Percentiles rank a stretch among this genome's conserved stretches.
Evolutionary conservation across 2,888 invertebrate genomes (phyloP).

Genomic region (Biston betularia): DNA sequence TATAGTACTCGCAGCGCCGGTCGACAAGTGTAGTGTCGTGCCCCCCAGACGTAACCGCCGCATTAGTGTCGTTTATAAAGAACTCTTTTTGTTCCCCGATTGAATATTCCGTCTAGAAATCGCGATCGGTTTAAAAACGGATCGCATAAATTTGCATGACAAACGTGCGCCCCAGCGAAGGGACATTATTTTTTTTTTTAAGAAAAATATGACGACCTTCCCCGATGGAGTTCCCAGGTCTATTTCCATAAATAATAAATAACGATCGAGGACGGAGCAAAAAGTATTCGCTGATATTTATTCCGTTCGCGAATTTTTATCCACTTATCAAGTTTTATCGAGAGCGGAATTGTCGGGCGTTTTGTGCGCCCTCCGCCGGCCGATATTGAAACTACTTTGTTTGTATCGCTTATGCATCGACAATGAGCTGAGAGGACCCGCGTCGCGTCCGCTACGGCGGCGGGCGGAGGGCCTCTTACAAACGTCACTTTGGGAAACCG

Average conservation of each 20-base stretch:
- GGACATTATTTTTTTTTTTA: conserved; percentile 80
- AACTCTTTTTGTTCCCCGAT: conserved; percentile 65
- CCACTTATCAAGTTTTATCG: conserved; percentile 75
- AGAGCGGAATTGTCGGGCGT: conserved; percentile 43
- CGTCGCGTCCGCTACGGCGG: conserved; percentile 1
- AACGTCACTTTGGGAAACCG: neutral
- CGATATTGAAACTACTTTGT: conserved; percentile 39
- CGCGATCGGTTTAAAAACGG: conserved; percentile 81
- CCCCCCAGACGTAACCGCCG: conserved; percentile 62
- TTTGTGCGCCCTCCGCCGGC: conserved; percentile 31
- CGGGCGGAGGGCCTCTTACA: neutral
- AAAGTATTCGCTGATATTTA: conserved; percentile 80
- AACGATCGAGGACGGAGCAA: conserved; percentile 79
- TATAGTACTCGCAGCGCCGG: conserved; percentile 41
- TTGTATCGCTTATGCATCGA: conserved; percentile 38
- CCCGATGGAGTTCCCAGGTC: conserved; percentile 79
- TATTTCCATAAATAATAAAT: conserved; percentile 86
- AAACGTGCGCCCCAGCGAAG: conserved; percentile 70
- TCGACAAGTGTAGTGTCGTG: conserved; percentile 68
- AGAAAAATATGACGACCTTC: conserved; percentile 84
- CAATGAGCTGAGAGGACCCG: conserved; percentile 25
- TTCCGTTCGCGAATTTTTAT: conserved; percentile 79
- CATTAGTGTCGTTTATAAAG: conserved; percentile 68
- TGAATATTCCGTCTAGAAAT: conserved; percentile 80
- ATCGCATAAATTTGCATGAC: conserved; percentile 84